These are phyloP conservation scores for Todus mexicanus DNA, from an alignment of 2,797 vertebrate species.

Conservation along the genomic window DNA sequence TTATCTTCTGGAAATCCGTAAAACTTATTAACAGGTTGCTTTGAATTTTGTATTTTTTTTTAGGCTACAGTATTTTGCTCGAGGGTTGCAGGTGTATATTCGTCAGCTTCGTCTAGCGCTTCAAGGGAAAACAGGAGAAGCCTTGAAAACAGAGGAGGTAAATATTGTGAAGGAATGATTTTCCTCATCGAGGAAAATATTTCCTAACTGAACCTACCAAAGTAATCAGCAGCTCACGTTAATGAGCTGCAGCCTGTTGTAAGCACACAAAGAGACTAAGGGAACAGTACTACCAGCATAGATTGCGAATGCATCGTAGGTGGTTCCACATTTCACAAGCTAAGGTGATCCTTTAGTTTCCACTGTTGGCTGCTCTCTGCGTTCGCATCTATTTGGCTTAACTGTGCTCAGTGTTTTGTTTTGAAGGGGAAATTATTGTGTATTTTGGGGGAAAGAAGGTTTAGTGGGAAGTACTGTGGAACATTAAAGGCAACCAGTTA, in stretches of 20 bases:
- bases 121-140: constrained; percentile 96
- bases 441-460: neutral
- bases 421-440: neutral
- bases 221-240: neutral
- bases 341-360: neutral
- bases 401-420: neutral
- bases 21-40: neutral
- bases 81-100: constrained; percentile 97
- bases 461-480: neutral
- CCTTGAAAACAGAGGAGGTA: constrained; percentile 98
- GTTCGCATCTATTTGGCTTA: neutral
- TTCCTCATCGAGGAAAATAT: no score
- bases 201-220: neutral
- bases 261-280: neutral
- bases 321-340: neutral
- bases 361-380: neutral
- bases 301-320: neutral
- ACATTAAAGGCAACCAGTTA: neutral
- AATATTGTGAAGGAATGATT: neutral
- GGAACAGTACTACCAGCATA: neutral
- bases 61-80: constrained; percentile 97
- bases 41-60: neutral
- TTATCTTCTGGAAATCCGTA: neutral
- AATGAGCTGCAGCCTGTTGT: neutral
- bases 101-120: constrained; percentile 93